phyloP scores from a whole-genome alignment of 2,797 vertebrate genomes.

The Hydrocynus forskahlii region DNA sequence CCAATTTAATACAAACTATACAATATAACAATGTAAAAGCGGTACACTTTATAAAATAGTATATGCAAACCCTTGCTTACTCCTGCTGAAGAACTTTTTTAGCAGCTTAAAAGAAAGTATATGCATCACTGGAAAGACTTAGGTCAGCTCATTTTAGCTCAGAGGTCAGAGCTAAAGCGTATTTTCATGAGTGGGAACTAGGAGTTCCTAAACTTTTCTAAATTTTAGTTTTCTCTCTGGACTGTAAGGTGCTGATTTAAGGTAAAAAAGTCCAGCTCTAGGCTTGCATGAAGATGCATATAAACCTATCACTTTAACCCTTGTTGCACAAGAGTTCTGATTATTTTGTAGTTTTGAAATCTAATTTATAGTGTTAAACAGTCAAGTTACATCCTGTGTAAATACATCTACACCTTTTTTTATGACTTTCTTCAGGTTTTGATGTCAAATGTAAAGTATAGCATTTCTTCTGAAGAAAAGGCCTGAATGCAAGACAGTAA shows the following conservation, averaged over 20 bases:
- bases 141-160: neutral
- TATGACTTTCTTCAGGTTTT: too few relatives aligned
- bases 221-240: neutral
- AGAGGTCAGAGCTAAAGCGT: neutral
- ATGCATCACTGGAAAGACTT: constrained; percentile 34
- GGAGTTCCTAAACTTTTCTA: neutral
- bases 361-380: too few relatives aligned
- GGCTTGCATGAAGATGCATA: neutral
- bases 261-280: neutral
- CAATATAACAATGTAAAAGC: too few relatives aligned
- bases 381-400: too few relatives aligned
- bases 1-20: too few relatives aligned
- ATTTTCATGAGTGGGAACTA: constrained; percentile 1
- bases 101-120: neutral
- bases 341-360: too few relatives aligned
- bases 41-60: too few relatives aligned
- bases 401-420: too few relatives aligned
- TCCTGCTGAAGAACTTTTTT: neutral
- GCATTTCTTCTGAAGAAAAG: neutral
- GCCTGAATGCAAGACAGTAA: neutral
- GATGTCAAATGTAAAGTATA: too few relatives aligned
- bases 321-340: too few relatives aligned
- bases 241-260: neutral
- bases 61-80: too few relatives aligned
- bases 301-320: neutral